Conservation (phyloP, 2,797 vertebrate species). For the Tokudaia muenninki region DNA sequence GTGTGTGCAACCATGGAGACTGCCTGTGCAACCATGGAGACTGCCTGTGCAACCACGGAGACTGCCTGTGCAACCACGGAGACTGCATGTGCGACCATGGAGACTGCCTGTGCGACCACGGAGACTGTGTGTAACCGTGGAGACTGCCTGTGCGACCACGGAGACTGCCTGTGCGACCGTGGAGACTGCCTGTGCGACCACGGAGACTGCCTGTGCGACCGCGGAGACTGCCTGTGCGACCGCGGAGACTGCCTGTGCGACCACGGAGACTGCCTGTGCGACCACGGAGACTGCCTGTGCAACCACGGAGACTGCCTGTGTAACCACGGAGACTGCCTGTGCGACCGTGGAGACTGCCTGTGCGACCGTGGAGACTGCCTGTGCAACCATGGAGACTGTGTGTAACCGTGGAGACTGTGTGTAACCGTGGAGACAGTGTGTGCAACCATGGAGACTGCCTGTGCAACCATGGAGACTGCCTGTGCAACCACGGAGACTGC, state of each 20-base stretch:
- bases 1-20: not conserved
- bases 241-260: not conserved
- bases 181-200: not conserved
- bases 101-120: not conserved
- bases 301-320: not conserved
- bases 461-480: not conserved
- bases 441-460: not conserved
- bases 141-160: not conserved
- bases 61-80: not conserved
- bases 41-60: not conserved
- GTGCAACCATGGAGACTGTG: too few relatives aligned
- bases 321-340: not conserved
- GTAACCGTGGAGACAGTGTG: not conserved
- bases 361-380: not conserved
- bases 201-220: not conserved
- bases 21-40: not conserved
- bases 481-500: not conserved
- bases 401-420: not conserved
- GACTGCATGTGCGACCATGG: not conserved
- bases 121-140: not conserved
- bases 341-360: not conserved
- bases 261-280: too few relatives aligned
- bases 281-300: not conserved
- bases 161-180: not conserved
- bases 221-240: not conserved